Evolutionary conservation across 2,888 invertebrate genomes (phyloP).

Genomic region (Troides helena): DNA sequence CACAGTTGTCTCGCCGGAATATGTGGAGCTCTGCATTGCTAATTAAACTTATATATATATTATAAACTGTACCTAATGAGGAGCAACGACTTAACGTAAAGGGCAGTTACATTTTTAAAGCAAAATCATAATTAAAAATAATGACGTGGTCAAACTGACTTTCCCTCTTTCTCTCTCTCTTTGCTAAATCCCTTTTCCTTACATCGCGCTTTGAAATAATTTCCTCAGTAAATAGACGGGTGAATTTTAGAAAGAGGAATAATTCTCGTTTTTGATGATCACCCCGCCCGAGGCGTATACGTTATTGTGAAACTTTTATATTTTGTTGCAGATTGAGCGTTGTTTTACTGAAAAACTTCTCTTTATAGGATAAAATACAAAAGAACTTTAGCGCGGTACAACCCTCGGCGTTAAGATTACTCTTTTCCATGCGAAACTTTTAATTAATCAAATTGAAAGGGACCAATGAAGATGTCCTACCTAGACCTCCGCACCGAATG

Average conservation of each 20-base stretch:
- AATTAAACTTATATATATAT: constrained; percentile 2
- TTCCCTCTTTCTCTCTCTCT: constrained; percentile 8
- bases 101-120: not conserved
- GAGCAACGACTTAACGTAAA: not conserved
- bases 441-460: constrained; percentile 75
- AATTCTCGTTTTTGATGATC: constrained; percentile 64
- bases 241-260: constrained; percentile 62
- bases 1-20: constrained; percentile 5
- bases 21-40: constrained; percentile 4
- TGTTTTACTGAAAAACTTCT: constrained; percentile 77
- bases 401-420: constrained; percentile 70
- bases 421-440: constrained; percentile 70
- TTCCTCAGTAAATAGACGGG: constrained; percentile 50
- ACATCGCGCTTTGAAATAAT: constrained; percentile 46
- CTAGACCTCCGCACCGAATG: constrained; percentile 26
- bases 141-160: constrained; percentile 9
- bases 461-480: constrained; percentile 36
- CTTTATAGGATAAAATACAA: constrained; percentile 73
- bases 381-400: constrained; percentile 69
- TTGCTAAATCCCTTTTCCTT: constrained; percentile 42
- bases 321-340: constrained; percentile 73
- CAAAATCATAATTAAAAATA: not conserved
- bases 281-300: constrained; percentile 70
- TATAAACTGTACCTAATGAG: not conserved
- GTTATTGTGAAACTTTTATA: constrained; percentile 78